Evolutionary conservation across 2,888 invertebrate genomes (phyloP).

Genomic region (Diploptera punctata): DNA sequence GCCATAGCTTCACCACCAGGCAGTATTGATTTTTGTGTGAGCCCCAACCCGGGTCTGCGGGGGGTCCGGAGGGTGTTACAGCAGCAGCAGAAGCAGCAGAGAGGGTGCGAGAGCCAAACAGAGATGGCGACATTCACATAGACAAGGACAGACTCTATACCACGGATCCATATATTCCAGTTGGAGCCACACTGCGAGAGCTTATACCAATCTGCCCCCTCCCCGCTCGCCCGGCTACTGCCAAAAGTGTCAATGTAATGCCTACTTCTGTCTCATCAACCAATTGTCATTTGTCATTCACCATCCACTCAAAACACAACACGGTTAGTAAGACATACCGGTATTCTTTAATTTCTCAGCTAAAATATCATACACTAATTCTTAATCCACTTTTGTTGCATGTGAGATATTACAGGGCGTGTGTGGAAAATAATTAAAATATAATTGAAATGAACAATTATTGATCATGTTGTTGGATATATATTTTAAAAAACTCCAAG

Average conservation of each 20-base stretch:
- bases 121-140: background rate
- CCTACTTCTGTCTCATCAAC: too few relatives aligned
- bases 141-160: constrained; percentile 8
- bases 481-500: too few relatives aligned
- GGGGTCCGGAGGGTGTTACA: constrained; percentile 36
- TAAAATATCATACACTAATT: too few relatives aligned
- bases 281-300: too few relatives aligned
- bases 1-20: constrained; percentile 12
- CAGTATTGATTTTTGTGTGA: constrained; percentile 39
- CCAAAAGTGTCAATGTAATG: background rate
- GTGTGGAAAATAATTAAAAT: too few relatives aligned
- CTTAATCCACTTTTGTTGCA: too few relatives aligned
- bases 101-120: constrained; percentile 32
- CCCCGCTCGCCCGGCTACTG: background rate
- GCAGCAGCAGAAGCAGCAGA: constrained; percentile 13
- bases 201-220: background rate
- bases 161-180: constrained; percentile 14
- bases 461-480: too few relatives aligned
- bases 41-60: constrained; percentile 34
- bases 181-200: background rate
- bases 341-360: too few relatives aligned
- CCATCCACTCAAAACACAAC: too few relatives aligned
- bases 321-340: too few relatives aligned
- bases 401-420: too few relatives aligned
- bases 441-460: too few relatives aligned